Conservation (phyloP, 2,113 vertebrate species). For the Plestiodon gilberti region DNA sequence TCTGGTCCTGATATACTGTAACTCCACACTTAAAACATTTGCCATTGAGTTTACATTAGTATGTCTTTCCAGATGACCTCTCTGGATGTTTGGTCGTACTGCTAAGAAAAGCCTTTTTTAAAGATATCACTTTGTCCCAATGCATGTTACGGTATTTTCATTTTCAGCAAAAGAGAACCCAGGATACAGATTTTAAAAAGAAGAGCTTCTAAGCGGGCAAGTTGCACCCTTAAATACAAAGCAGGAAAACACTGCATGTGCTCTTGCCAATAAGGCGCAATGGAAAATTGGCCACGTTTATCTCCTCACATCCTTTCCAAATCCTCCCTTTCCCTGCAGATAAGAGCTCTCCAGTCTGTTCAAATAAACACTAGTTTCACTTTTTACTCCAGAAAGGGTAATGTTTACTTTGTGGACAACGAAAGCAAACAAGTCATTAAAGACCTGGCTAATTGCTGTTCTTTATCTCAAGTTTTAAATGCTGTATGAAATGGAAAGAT, state of each 20-base stretch:
- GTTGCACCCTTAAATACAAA: background rate
- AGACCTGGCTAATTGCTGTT: background rate
- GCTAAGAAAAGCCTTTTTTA: background rate
- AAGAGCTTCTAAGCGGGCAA: background rate
- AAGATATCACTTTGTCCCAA: background rate
- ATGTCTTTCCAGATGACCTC: background rate
- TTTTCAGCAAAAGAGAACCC: background rate
- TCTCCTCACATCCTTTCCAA: background rate
- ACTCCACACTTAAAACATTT: no score
- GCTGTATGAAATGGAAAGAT: background rate
- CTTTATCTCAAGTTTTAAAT: background rate
- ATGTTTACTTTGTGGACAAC: conserved; percentile 14
- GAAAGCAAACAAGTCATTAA: conserved; percentile 6
- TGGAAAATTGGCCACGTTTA: background rate
- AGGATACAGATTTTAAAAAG: background rate
- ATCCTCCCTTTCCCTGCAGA: background rate
- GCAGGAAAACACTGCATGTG: background rate
- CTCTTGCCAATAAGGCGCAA: background rate
- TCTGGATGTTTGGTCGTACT: background rate
- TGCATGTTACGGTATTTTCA: background rate
- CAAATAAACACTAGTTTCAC: background rate
- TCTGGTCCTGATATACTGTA: background rate
- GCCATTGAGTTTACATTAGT: background rate
- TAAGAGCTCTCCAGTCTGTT: background rate
- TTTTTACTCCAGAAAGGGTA: background rate